Evolutionary conservation across 1,140 invertebrate genomes (phyloP).

Genomic region (Catajapyx aquilonaris): DNA sequence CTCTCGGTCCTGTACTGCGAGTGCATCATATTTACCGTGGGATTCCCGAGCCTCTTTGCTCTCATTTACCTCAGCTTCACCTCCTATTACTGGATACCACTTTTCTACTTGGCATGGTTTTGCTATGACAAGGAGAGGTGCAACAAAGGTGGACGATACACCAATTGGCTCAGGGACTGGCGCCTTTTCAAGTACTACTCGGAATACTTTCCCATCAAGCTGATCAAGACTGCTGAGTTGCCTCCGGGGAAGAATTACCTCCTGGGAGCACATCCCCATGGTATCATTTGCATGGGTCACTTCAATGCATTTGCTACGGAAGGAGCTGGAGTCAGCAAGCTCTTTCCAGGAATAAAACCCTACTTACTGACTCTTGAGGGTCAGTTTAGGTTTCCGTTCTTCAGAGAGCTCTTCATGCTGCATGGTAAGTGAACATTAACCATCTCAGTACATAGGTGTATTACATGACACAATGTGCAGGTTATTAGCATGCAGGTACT

Average conservation of each 20-base stretch:
- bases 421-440: constrained; percentile 11
- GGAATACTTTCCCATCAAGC: constrained; percentile 63
- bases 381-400: constrained; percentile 64
- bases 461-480: too few species aligned
- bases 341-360: constrained; percentile 56
- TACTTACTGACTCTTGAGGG: constrained; percentile 50
- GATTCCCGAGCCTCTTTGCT: constrained; percentile 19
- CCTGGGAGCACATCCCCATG: constrained; percentile 75
- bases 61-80: constrained; percentile 46
- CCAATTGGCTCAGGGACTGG: constrained; percentile 39
- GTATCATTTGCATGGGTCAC: constrained; percentile 51
- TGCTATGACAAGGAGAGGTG: constrained; percentile 38
- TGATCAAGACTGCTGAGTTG: constrained; percentile 62
- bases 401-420: constrained; percentile 40
- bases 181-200: constrained; percentile 46
- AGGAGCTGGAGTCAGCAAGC: constrained; percentile 37
- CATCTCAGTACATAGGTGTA: too few species aligned
- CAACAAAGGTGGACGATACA: constrained; percentile 37
- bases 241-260: constrained; percentile 64
- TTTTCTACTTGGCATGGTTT: too few species aligned
- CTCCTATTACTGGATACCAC: too few species aligned
- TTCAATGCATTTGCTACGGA: constrained; percentile 63
- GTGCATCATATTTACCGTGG: constrained; percentile 29
- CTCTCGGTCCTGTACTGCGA: constrained; percentile 41
- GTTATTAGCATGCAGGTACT: too few species aligned